A percentile compares a stretch with the other conserved stretches of the same genome.
These are phyloP conservation scores for Hippopotamyrus pictus DNA, from an alignment of 2,797 vertebrate species.

Conservation along the genomic window DNA sequence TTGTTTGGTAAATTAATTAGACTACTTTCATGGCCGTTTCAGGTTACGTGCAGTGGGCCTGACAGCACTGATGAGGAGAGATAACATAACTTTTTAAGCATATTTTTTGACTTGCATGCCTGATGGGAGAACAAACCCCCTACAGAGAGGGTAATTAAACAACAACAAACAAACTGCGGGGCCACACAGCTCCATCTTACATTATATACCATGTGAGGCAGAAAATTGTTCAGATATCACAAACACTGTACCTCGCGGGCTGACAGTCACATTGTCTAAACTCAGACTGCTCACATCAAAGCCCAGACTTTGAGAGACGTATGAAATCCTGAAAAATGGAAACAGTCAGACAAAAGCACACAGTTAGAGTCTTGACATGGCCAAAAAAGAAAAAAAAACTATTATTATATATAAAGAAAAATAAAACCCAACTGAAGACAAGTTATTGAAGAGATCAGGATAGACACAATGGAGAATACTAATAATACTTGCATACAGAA, in stretches of 20 bases:
- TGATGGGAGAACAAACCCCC: neutral
- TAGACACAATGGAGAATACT: neutral
- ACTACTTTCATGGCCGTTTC: neutral
- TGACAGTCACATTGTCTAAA: slow-evolving; percentile 44
- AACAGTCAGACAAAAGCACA: slow-evolving; percentile 11
- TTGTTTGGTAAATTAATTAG: neutral
- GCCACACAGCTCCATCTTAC: neutral
- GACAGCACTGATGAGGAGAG: neutral
- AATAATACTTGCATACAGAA: neutral
- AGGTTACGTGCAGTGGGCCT: neutral
- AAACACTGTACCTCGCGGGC: slow-evolving; percentile 43
- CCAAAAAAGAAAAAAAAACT: neutral
- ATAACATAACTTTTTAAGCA: neutral
- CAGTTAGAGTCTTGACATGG: neutral
- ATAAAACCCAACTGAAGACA: neutral
- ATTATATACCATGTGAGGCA: neutral
- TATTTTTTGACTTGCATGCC: neutral
- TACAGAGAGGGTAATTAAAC: neutral
- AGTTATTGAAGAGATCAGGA: neutral
- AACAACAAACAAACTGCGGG: neutral
- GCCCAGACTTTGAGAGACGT: slow-evolving; percentile 39
- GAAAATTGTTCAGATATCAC: neutral
- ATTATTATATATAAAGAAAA: neutral
- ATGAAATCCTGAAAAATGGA: slow-evolving; percentile 47
- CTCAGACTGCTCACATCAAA: slow-evolving; percentile 47